phyloP scores from a whole-genome alignment of 2,888 invertebrate genomes.

The Octonoba sinensis region DNA sequence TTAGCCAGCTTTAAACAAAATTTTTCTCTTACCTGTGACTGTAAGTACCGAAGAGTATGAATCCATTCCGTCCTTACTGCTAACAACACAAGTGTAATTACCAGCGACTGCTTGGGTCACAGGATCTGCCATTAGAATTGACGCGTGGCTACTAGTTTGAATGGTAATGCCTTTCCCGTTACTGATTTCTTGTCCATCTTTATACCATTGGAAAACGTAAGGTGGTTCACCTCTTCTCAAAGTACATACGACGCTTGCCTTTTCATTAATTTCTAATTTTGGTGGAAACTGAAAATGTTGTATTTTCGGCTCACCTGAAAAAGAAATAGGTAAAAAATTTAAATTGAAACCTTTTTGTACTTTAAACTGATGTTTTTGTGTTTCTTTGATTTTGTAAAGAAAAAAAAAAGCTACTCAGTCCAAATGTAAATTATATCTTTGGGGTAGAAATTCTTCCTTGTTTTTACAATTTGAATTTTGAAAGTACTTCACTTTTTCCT shows the following conservation, averaged over 20 bases:
- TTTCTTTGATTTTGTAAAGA: neutral
- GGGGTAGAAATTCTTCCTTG: too few species aligned
- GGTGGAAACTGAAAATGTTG: slow-evolving; percentile 44
- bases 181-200: slow-evolving; percentile 25
- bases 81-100: slow-evolving; percentile 50
- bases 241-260: slow-evolving; percentile 17
- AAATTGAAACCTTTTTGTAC: neutral
- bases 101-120: slow-evolving; percentile 26
- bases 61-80: slow-evolving; percentile 20
- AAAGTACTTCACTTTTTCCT: too few species aligned
- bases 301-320: slow-evolving; percentile 35
- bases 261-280: slow-evolving; percentile 37
- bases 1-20: too few species aligned
- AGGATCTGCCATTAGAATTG: slow-evolving; percentile 31
- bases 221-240: slow-evolving; percentile 34
- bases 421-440: too few species aligned
- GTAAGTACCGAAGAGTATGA: slow-evolving; percentile 31
- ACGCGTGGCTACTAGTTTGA: slow-evolving; percentile 4
- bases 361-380: neutral
- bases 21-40: slow-evolving; percentile 51
- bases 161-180: neutral
- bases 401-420: neutral
- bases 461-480: too few species aligned
- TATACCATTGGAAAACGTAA: slow-evolving; percentile 31
- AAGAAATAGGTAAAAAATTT: neutral